Conservation (phyloP, 2,113 vertebrate genomes). For the Montifringilla adamsi region DNA sequence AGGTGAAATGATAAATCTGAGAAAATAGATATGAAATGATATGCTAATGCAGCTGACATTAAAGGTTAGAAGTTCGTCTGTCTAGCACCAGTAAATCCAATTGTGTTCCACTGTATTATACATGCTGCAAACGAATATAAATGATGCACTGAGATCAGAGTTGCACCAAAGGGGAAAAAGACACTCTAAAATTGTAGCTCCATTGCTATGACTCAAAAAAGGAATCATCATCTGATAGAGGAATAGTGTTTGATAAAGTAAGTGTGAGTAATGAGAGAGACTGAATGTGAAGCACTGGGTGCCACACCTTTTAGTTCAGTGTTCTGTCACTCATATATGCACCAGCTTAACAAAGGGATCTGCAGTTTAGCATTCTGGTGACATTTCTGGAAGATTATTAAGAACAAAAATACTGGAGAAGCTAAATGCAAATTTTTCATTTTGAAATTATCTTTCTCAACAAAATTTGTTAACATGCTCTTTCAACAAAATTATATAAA, state of each 20-base stretch:
- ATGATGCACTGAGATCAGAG: slow-evolving; percentile 50
- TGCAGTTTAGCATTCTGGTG: background rate
- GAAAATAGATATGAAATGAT: slow-evolving; percentile 68
- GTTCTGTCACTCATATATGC: background rate
- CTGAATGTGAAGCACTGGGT: background rate
- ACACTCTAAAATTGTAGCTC: slow-evolving; percentile 41
- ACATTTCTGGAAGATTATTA: background rate
- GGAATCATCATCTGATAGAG: background rate
- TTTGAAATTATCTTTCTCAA: background rate
- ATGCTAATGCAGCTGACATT: slow-evolving; percentile 66
- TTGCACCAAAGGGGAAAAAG: slow-evolving; percentile 35
- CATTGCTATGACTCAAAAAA: slow-evolving; percentile 29
- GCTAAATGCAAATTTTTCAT: background rate
- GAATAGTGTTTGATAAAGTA: background rate
- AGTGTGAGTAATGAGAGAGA: background rate
- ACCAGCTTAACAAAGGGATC: background rate
- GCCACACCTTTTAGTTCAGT: background rate
- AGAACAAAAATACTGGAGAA: background rate
- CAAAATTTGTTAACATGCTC: background rate
- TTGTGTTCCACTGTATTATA: slow-evolving; percentile 50
- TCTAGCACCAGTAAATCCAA: slow-evolving; percentile 62
- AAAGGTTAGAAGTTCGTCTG: slow-evolving; percentile 59
- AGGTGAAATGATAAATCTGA: slow-evolving; percentile 70
- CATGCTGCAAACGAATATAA: slow-evolving; percentile 42
- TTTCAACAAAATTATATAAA: background rate